Evolutionary conservation across 1,140 invertebrate genomes (phyloP), one percentile per base, ranked within the genome.

Genomic region (Drosophila littoralis): DNA sequence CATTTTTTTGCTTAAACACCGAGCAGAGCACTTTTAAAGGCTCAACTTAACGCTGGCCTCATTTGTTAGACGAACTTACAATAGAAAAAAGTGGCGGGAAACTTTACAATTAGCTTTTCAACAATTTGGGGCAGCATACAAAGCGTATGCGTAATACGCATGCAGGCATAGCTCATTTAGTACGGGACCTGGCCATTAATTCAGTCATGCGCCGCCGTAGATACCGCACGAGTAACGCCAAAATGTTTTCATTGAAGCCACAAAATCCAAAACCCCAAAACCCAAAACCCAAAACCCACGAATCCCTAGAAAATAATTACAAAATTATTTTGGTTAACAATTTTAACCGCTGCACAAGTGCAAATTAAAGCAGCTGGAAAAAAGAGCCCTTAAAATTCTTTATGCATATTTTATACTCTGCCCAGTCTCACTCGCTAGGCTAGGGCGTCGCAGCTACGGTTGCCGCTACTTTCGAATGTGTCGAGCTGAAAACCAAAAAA

Each of bases 81-180:
- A 76, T 71, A 35, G 17, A 28, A 57, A 76, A 64, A 57, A 59
- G 64, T 45, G 82, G 68, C 79, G 66, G 76, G 82, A 86, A 66
- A 70, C 72, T 89, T 88, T 77, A 83, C 84, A 88, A 86, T 88
- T 86, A 79, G 79, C 76, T 77, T 79, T 81, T 69, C 73, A 73
- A 83, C 81, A 84, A 73, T 60, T 45, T 64, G 64, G 81, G 54
- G 32, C 38, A 46, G 76, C 48, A 48, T 43, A 65, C 61, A 38
- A 33, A 59, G 65, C 65, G 82, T 79, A 82, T 88, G 65, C 68
- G 67, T 82, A 46, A 80, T 83, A 64, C 52, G 33, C 43, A 64
- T 51, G n/a, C 36, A 38, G 3, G 10, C 40, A 60, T 65, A 28
- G 5, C n/a, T 52, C 35, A 46, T 38, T 32, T 12, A 12, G 9